These are phyloP conservation scores for Chelidonichthys spinosus DNA, from an alignment of 2,797 vertebrate species.

Conservation along the genomic window DNA sequence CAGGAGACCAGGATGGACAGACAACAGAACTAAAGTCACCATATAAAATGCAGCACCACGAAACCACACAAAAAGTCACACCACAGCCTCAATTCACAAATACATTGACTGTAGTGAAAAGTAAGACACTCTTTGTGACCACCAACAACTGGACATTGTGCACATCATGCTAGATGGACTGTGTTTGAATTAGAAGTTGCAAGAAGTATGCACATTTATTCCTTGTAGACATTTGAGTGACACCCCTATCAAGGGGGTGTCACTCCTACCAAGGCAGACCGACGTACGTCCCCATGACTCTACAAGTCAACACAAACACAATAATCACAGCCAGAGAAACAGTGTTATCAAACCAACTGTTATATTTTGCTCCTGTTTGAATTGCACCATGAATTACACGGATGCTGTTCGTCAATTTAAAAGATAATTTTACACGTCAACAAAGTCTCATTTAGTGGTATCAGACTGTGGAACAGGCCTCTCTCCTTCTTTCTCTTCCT, in stretches of 20 bases:
- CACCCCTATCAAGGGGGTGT: not conserved
- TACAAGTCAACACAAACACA: conserved; percentile 11
- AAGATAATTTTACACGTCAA: too few relatives aligned
- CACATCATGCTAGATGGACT: not conserved
- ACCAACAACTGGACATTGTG: not conserved
- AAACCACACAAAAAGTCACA: not conserved
- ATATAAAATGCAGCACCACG: not conserved
- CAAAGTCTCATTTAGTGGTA: too few relatives aligned
- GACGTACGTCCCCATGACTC: not conserved
- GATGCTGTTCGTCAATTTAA: too few relatives aligned
- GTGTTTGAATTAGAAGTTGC: not conserved
- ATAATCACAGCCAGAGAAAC: conserved; percentile 25
- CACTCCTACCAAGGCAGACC: not conserved
- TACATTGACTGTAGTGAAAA: not conserved
- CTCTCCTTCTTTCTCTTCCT: too few relatives aligned
- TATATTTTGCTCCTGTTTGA: too few relatives aligned
- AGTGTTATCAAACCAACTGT: conserved; percentile 32
- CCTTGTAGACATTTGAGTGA: not conserved
- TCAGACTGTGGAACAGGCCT: too few relatives aligned
- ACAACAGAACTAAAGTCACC: not conserved
- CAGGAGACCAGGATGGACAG: too few relatives aligned
- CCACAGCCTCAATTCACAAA: not conserved
- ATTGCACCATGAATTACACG: too few relatives aligned
- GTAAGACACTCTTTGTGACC: not conserved
- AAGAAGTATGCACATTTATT: not conserved